phyloP scores from a whole-genome alignment of 2,113 vertebrate genomes.

The Channa argus region DNA sequence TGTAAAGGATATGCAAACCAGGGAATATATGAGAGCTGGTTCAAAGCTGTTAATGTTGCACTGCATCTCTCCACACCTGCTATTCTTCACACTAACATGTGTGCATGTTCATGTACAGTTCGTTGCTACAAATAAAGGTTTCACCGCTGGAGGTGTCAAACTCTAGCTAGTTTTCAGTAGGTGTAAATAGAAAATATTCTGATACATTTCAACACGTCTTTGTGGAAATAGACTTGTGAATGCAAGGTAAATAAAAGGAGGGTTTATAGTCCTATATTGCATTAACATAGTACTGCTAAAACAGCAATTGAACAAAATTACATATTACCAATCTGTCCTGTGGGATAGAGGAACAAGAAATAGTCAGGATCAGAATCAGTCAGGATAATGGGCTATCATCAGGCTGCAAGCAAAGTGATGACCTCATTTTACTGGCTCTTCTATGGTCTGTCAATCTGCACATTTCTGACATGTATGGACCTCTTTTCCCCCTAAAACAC shows the following conservation, averaged over 20 bases:
- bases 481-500: constrained; percentile 18
- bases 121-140: constrained; percentile 4
- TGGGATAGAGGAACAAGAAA: constrained; percentile 54
- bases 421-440: constrained; percentile 71
- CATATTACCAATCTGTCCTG: constrained; percentile 36
- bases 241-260: constrained; percentile 14
- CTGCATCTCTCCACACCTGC: constrained; percentile 51
- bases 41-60: constrained; percentile 28
- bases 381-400: constrained; percentile 29
- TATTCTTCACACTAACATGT: constrained; percentile 21
- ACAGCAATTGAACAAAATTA: constrained; percentile 53
- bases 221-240: constrained; percentile 49
- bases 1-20: background rate
- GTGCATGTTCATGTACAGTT: constrained; percentile 20
- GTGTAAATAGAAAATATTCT: constrained; percentile 59
- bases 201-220: constrained; percentile 26
- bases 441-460: constrained; percentile 57
- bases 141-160: constrained; percentile 28
- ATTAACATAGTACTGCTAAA: constrained; percentile 39
- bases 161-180: constrained; percentile 39
- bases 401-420: constrained; percentile 50
- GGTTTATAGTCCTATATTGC: constrained; percentile 38
- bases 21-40: constrained; percentile 14
- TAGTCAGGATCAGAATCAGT: constrained; percentile 48
- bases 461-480: constrained; percentile 59